Base-by-base conservation (phyloP, 2,888 invertebrate genomes). In the Isoperla grammatica region DNA sequence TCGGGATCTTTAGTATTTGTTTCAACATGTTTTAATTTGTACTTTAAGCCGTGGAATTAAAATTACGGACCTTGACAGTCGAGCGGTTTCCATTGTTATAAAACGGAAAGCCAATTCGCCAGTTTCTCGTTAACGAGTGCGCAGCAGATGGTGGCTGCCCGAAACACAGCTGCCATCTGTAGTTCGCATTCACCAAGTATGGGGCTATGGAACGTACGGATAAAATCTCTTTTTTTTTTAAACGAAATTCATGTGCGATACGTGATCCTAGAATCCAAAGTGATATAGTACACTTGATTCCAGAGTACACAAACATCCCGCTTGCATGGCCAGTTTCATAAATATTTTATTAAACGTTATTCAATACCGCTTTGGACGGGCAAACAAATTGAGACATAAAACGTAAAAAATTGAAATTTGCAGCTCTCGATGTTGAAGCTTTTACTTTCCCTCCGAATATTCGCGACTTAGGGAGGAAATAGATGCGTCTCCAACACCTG, bases 361-460 rank as follows among this genome's bases (percentile, higher is more conserved):
- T 29, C 23, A 15, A 49, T n/a, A 49, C 29, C 53, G 20, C 53
- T 17, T 35, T 37, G 20, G n/a, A 53, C 12, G 19, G 37, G 40
- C 37, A 20, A 15, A 19, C 39, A 17, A 53, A 53, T 53, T 39
- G 39, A 53, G 53, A 20, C 39, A 19, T 20, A 17, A 39, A 53
- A 39, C 39, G 12, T 13, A n/a, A 17, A 39, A 53, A 39, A 53
- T 53, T 53, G 53, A 53, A 53, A 53, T 53, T 17, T 53, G 40
- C 20, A 5, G 17, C 39, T 19, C 19, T 39, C 22, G 29, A 29
- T 29, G 19, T 53, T 17, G 49, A 49, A 15, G 23, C 13, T 49
- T 20, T 35, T 29, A n/a, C n/a, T 49, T 29, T 49, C 12, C 23
- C 12, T 23, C 2, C 2, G 48, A 48, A 48, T 48, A 48, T 48